These are phyloP conservation scores for Trachops cirrhosus DNA, from an alignment of 2,797 vertebrate species.

Conservation along the genomic window DNA sequence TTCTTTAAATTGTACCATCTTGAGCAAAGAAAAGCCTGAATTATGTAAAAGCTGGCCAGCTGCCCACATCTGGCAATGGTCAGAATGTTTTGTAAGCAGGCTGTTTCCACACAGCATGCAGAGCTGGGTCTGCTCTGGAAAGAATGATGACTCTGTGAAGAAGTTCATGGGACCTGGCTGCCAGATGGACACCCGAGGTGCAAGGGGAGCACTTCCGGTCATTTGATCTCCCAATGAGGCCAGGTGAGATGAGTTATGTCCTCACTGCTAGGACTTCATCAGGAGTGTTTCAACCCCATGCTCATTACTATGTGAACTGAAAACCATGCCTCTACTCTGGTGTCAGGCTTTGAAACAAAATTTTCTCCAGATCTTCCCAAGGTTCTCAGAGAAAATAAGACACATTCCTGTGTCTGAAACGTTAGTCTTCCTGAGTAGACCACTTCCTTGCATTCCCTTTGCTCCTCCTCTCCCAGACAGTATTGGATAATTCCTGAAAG, in stretches of 20 bases:
- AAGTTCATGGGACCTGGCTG: constrained; percentile 73
- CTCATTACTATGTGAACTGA: constrained; percentile 78
- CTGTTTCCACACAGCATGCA: constrained; percentile 76
- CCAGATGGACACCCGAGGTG: constrained; percentile 76
- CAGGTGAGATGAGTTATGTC: constrained; percentile 81
- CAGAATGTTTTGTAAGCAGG: constrained; percentile 83
- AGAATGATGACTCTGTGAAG: constrained; percentile 69
- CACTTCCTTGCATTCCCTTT: constrained; percentile 10
- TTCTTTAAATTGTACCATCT: constrained; percentile 83
- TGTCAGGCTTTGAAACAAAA: constrained; percentile 79
- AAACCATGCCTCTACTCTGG: constrained; percentile 75
- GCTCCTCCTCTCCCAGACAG: constrained; percentile 1
- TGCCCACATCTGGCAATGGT: constrained; percentile 86
- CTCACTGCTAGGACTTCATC: constrained; percentile 76
- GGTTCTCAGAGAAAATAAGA: constrained; percentile 76
- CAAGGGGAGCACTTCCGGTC: constrained; percentile 72
- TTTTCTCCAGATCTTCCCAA: constrained; percentile 76
- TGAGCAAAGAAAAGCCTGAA: constrained; percentile 79
- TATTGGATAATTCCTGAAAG: constrained; percentile 72
- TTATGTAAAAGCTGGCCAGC: constrained; percentile 80
- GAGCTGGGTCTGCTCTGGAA: constrained; percentile 63
- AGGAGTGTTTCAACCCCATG: constrained; percentile 76
- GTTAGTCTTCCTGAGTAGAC: constrained; percentile 71
- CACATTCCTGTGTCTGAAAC: constrained; percentile 76
- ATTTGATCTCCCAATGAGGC: constrained; percentile 77